Evolutionary conservation across 1,140 invertebrate genomes (phyloP).

Genomic region (Dysdera silvatica): DNA sequence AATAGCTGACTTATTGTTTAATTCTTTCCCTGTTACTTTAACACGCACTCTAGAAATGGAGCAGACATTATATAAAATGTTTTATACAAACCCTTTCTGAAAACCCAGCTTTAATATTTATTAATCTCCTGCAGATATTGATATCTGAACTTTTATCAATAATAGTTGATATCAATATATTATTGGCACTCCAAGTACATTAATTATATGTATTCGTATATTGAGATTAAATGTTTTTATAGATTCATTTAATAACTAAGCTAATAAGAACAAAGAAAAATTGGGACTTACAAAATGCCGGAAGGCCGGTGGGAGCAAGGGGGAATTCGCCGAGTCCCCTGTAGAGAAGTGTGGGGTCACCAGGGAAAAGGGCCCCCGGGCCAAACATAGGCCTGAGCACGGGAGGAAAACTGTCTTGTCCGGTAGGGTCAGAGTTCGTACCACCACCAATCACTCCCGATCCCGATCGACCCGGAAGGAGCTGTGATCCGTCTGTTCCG

Average conservation of each 20-base stretch:
- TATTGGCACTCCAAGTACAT: too few relatives aligned
- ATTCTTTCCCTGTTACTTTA: too few relatives aligned
- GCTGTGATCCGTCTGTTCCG: not conserved
- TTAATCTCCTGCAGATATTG: too few relatives aligned
- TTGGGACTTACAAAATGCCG: conserved; percentile 55
- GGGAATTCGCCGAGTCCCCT: conserved; percentile 26
- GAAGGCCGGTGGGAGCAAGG: conserved; percentile 46
- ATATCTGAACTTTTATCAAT: too few relatives aligned
- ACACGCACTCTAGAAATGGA: too few relatives aligned
- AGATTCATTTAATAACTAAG: not conserved
- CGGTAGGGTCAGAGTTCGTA: not conserved
- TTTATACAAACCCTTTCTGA: too few relatives aligned
- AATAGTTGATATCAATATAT: too few relatives aligned
- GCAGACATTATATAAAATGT: too few relatives aligned
- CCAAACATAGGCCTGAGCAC: conserved; percentile 37
- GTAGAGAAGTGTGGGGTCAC: conserved; percentile 22
- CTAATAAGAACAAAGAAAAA: conserved; percentile 11
- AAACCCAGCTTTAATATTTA: too few relatives aligned
- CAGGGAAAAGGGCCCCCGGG: conserved; percentile 48
- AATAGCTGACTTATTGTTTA: too few relatives aligned
- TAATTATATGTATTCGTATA: too few relatives aligned
- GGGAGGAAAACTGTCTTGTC: conserved; percentile 30
- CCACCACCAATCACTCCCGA: not conserved
- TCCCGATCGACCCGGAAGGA: conserved; percentile 1
- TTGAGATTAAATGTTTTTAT: not conserved